Conservation (phyloP, 2,888 invertebrate genomes). For the Chironomus tentans region DNA sequence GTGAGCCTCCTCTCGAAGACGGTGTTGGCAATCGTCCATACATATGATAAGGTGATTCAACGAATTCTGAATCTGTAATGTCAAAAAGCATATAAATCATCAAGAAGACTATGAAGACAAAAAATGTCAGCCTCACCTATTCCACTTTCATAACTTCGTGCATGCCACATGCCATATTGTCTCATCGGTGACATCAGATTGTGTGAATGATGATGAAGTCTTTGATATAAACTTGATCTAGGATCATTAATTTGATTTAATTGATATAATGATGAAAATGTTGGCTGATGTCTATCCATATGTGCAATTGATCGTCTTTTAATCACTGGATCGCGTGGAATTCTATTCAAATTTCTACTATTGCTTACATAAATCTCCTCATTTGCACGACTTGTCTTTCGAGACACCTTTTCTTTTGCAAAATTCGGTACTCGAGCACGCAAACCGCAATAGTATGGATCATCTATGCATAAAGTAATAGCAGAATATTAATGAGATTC, state of each 20-base stretch:
- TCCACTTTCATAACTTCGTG: constrained; percentile 84
- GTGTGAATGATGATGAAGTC: constrained; percentile 22
- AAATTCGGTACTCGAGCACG: constrained; percentile 90
- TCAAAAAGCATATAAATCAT: background rate
- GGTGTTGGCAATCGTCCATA: constrained; percentile 81
- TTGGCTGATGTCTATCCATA: constrained; percentile 15
- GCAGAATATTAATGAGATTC: too few species aligned
- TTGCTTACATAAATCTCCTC: constrained; percentile 24
- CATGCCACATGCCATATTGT: constrained; percentile 62
- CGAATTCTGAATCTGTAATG: constrained; percentile 55
- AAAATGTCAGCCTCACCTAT: constrained; percentile 56
- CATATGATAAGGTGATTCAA: constrained; percentile 78
- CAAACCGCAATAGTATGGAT: constrained; percentile 89
- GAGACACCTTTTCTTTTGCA: constrained; percentile 50
- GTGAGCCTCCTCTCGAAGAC: constrained; percentile 42
- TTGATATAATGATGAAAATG: constrained; percentile 20
- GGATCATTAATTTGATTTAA: constrained; percentile 24
- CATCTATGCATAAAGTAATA: constrained; percentile 50
- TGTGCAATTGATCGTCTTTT: constrained; percentile 9
- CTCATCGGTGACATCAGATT: background rate
- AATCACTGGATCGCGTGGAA: background rate
- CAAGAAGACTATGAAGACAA: too few species aligned
- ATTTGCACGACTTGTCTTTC: constrained; percentile 5
- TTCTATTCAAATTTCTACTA: background rate
- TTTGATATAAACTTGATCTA: constrained; percentile 10